Percentiles rank a stretch among this genome's conserved stretches.
Conservation (phyloP, 2,113 vertebrate genomes). For the Neolamprologus hecqui region DNA sequence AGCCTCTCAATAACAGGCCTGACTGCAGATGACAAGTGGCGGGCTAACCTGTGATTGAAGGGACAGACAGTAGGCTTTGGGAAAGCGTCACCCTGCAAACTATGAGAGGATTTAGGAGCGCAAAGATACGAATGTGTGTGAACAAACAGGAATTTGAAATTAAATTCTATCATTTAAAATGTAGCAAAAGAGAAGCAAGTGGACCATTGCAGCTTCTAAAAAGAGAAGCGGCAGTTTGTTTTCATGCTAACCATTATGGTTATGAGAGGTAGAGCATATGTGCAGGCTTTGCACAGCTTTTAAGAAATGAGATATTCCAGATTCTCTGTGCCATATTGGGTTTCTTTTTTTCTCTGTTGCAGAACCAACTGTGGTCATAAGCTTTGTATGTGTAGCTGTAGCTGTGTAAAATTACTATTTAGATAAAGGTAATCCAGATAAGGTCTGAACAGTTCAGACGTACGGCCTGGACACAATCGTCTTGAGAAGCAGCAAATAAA, state of each 20-base stretch:
- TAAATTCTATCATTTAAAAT: neutral
- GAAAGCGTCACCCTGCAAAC: neutral
- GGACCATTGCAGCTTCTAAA: neutral
- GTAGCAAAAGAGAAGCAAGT: neutral
- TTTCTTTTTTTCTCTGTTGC: neutral
- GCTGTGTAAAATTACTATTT: conserved; percentile 3
- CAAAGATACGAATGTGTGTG: neutral
- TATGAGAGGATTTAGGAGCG: neutral
- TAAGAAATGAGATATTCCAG: neutral
- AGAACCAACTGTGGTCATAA: conserved; percentile 8
- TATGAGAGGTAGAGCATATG: neutral
- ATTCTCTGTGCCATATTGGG: neutral
- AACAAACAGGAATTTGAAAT: neutral
- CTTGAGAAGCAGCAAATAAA: neutral
- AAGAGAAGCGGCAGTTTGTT: neutral
- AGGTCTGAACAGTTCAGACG: neutral
- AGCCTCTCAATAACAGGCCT: conserved; percentile 34
- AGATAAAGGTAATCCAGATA: conserved; percentile 11
- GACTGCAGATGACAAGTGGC: conserved; percentile 45
- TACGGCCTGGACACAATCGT: neutral
- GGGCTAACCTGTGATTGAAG: conserved; percentile 22
- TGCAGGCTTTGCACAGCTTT: neutral
- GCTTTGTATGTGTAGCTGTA: neutral
- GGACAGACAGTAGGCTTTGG: neutral
- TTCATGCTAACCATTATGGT: neutral